phyloP scores from a whole-genome alignment of 1,140 invertebrate species.

The Bombus balteatus region DNA sequence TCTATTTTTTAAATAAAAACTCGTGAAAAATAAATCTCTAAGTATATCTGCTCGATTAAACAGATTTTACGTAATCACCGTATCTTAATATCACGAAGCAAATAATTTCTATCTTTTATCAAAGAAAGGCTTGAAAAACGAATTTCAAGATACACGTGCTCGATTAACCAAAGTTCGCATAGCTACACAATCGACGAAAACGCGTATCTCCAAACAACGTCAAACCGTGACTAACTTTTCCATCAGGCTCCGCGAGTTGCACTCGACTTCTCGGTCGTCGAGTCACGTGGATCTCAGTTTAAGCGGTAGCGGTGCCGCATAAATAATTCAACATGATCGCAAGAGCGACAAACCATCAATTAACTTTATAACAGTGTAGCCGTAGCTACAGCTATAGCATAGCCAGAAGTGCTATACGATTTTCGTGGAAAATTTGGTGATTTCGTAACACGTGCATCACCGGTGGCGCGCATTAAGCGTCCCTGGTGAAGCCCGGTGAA shows the following conservation, averaged over 20 bases:
- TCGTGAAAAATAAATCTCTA: not conserved
- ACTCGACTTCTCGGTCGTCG: not conserved
- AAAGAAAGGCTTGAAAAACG: not conserved
- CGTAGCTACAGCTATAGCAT: too few relatives aligned
- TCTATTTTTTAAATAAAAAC: too few relatives aligned
- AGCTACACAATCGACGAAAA: not conserved
- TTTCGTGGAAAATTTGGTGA: slow-evolving; percentile 8
- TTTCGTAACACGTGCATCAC: not conserved
- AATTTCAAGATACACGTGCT: not conserved
- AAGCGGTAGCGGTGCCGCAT: not conserved
- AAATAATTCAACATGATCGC: slow-evolving; percentile 5
- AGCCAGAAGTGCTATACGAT: not conserved
- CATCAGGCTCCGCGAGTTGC: not conserved
- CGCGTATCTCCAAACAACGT: not conserved
- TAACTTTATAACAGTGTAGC: not conserved
- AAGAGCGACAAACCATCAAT: slow-evolving; percentile 12
- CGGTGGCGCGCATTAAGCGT: not conserved
- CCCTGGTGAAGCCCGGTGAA: not conserved
- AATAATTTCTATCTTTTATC: not conserved
- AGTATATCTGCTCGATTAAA: too few relatives aligned
- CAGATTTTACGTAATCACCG: not conserved
- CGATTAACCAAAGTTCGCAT: not conserved
- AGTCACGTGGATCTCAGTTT: not conserved
- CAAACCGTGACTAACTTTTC: not conserved
- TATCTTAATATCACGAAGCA: not conserved